A percentile compares a stretch with the other conserved stretches of the same genome.
Conservation (phyloP, 2,797 vertebrate species). For the Helarctos malayanus region DNA sequence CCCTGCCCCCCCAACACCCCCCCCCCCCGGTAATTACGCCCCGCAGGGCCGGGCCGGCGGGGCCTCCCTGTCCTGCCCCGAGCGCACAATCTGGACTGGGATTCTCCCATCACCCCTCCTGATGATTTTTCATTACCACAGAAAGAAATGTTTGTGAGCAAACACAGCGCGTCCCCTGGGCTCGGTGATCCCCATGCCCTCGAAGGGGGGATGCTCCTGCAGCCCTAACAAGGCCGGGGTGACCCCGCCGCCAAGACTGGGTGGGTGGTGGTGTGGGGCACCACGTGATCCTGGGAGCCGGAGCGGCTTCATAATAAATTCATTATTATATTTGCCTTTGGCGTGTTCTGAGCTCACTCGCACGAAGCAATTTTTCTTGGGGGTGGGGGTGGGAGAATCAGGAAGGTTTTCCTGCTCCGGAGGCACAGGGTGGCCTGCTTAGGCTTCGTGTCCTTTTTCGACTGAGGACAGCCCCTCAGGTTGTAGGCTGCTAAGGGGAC, state of each 20-base stretch:
- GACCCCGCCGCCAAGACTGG: not conserved
- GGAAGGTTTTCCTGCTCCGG: not conserved
- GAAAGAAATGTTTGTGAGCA: slow-evolving; percentile 82
- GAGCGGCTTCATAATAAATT: slow-evolving; percentile 81
- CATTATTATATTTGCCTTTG: slow-evolving; percentile 70
- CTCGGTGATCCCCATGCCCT: accelerated
- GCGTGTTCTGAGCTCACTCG: not conserved
- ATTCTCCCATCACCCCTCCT: slow-evolving; percentile 81
- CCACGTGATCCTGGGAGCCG: slow-evolving; percentile 81
- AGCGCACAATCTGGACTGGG: slow-evolving; percentile 48
- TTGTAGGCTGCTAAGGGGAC: not conserved
- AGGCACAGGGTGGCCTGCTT: not conserved
- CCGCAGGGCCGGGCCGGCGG: slow-evolving; percentile 76
- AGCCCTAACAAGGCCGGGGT: not conserved
- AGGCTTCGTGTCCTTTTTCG: not conserved
- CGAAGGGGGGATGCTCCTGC: not conserved
- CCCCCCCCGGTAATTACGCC: slow-evolving; percentile 88
- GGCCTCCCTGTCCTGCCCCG: slow-evolving; percentile 73
- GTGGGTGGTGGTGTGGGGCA: slow-evolving; percentile 80
- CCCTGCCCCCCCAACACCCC: slow-evolving; percentile 68
- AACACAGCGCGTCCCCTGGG: slow-evolving; percentile 70
- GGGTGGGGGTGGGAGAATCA: accelerated
- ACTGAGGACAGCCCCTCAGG: not conserved
- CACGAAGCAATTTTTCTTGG: not conserved
- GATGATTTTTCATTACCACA: slow-evolving; percentile 80